Conservation (phyloP, 2,113 vertebrate genomes). For the human region GRCh38 chr13:51600001-51600500, state of each 20-base stretch:
- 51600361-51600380: background rate
- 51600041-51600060: background rate
- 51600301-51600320: background rate
- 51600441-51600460: background rate
- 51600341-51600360: background rate
- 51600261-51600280: background rate
- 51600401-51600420: background rate
- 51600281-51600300: background rate
- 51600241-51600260: background rate
- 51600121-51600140: background rate
- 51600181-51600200: background rate
- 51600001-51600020: background rate
- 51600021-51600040: background rate
- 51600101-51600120: background rate
- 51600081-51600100: background rate
- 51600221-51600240: background rate
- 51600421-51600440: background rate
- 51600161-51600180: background rate
- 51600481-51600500: background rate
- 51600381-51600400: background rate
- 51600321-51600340: background rate
- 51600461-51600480: background rate
- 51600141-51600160: background rate
- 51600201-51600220: background rate
- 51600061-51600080: background rate